phyloP scores from a whole-genome alignment of 2,797 vertebrate genomes.

The Acrossocheilus fasciatus region DNA sequence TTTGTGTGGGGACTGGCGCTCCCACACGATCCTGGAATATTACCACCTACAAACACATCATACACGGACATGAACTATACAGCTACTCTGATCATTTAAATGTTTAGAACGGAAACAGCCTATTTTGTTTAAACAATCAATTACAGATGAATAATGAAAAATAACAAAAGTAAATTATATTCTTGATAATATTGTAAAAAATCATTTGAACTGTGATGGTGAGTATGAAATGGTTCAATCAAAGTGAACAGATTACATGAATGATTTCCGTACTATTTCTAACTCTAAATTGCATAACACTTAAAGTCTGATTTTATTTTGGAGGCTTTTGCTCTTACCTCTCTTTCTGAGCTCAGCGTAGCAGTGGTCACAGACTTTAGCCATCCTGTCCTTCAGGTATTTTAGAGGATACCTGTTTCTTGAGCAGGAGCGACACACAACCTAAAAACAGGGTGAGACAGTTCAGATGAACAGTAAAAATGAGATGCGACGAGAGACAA shows the following conservation, averaged over 20 bases:
- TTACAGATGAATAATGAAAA: not conserved
- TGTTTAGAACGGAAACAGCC: not conserved
- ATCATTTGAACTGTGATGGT: not conserved
- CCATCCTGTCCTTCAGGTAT: slow-evolving; percentile 94
- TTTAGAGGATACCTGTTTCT: slow-evolving; percentile 95
- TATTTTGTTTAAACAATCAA: slow-evolving; percentile 1
- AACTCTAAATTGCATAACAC: not conserved
- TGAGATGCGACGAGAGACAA: not conserved
- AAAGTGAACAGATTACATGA: not conserved
- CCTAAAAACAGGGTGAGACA: slow-evolving; percentile 75
- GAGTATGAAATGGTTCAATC: not conserved
- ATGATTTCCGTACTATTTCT: not conserved
- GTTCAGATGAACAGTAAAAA: slow-evolving; percentile 3
- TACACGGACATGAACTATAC: slow-evolving; percentile 5
- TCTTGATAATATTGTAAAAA: not conserved
- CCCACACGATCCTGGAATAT: slow-evolving; percentile 74
- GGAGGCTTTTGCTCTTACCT: slow-evolving; percentile 72
- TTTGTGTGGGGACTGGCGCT: slow-evolving; percentile 85
- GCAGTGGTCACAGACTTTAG: slow-evolving; percentile 96
- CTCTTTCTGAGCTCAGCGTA: slow-evolving; percentile 89
- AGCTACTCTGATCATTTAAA: not conserved
- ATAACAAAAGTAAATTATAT: not conserved
- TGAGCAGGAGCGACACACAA: slow-evolving; percentile 94
- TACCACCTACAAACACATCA: slow-evolving; percentile 76
- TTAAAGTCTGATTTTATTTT: not conserved